Evolutionary conservation across 2,888 invertebrate genomes (phyloP).

Genomic region (Catocala fraxini): DNA sequence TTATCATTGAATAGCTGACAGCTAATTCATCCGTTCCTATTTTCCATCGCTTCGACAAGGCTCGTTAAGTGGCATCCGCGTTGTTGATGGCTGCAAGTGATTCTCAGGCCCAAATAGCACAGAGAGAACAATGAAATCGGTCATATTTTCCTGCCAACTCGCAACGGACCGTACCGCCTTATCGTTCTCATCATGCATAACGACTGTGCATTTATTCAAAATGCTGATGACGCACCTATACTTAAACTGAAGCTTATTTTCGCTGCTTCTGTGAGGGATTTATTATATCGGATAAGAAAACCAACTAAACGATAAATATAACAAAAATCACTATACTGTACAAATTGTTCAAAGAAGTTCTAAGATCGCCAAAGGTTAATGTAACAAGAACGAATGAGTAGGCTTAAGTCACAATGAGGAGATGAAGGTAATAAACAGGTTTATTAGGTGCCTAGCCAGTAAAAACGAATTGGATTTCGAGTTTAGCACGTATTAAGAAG

Average conservation of each 20-base stretch:
- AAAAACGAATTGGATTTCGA: conserved; percentile 72
- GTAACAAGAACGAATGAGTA: conserved; percentile 19
- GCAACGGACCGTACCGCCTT: conserved; percentile 82
- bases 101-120: conserved; percentile 81
- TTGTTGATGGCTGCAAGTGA: conserved; percentile 85
- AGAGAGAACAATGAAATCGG: conserved; percentile 86
- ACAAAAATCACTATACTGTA: conserved; percentile 20
- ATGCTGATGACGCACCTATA: conserved; percentile 71
- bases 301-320: background rate
- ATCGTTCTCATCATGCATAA: conserved; percentile 82
- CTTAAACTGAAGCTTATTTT: conserved; percentile 79
- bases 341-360: conserved; percentile 26
- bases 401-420: conserved; percentile 46
- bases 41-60: conserved; percentile 85
- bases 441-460: conserved; percentile 63
- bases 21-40: conserved; percentile 83
- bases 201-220: conserved; percentile 79
- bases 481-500: conserved; percentile 65
- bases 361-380: conserved; percentile 28
- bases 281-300: conserved; percentile 43
- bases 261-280: conserved; percentile 73
- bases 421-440: conserved; percentile 60
- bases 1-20: conserved; percentile 81
- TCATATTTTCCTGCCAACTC: conserved; percentile 84
- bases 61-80: conserved; percentile 85